Conservation (phyloP, 2,113 vertebrate species). For the Podarcis muralis region DNA sequence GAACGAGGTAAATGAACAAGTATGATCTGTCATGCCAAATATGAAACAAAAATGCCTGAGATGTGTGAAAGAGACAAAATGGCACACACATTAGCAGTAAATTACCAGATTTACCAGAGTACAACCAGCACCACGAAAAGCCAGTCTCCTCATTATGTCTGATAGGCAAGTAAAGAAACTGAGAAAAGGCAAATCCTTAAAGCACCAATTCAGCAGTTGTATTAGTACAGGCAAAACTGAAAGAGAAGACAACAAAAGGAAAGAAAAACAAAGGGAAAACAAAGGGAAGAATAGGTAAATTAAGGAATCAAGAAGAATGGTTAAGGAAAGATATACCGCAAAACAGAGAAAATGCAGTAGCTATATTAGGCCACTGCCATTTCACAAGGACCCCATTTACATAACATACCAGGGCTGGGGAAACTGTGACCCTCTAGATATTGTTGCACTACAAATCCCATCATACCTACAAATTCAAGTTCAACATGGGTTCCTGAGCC, state of each 20-base stretch:
- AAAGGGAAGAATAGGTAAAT: conserved; percentile 57
- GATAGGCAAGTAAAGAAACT: conserved; percentile 74
- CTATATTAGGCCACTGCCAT: conserved; percentile 29
- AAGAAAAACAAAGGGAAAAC: conserved; percentile 58
- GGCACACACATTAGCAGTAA: conserved; percentile 72
- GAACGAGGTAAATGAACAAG: conserved; percentile 41
- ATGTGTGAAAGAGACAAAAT: conserved; percentile 42
- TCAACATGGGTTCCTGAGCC: not conserved
- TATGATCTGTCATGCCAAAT: conserved; percentile 39
- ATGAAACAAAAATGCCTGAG: conserved; percentile 56
- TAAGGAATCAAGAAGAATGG: conserved; percentile 54
- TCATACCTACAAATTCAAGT: not conserved
- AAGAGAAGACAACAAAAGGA: conserved; percentile 76
- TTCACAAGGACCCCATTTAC: conserved; percentile 39
- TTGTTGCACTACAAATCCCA: not conserved
- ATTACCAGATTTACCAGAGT: conserved; percentile 88
- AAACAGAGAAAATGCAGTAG: conserved; percentile 44
- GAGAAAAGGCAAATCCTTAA: conserved; percentile 72
- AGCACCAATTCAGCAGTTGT: conserved; percentile 70
- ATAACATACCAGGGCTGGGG: not conserved
- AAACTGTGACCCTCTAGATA: not conserved
- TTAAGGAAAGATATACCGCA: conserved; percentile 27
- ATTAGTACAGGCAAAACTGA: conserved; percentile 79
- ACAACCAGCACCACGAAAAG: conserved; percentile 86
- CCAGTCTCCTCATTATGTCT: conserved; percentile 83